These are phyloP conservation scores for Erebia epiphron DNA, from an alignment of 2,888 invertebrate species.

Conservation along the genomic window DNA sequence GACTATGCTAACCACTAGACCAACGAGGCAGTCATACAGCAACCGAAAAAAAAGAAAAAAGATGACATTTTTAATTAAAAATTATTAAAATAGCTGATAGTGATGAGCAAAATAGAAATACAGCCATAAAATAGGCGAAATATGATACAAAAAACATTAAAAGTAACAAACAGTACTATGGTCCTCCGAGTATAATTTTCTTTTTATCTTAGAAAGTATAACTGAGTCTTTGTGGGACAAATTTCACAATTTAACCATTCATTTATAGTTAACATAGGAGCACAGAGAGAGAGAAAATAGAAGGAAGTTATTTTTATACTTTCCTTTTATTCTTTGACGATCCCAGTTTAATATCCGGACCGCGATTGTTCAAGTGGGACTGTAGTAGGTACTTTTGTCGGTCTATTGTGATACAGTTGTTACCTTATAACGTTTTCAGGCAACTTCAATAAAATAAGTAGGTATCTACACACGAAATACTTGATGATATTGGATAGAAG, in stretches of 20 bases:
- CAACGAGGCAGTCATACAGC: no score
- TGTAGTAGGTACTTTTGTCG: constrained; percentile 29
- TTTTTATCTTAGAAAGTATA: neutral
- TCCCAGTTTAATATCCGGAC: constrained; percentile 40
- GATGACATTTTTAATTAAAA: no score
- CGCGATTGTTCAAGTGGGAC: constrained; percentile 31
- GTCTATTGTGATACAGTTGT: constrained; percentile 26
- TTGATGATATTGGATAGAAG: no score
- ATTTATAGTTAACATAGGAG: constrained; percentile 37
- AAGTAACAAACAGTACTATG: no score
- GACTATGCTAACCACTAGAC: no score
- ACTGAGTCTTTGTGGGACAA: constrained; percentile 24
- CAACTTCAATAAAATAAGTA: neutral
- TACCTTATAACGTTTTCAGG: constrained; percentile 4
- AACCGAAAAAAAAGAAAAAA: no score
- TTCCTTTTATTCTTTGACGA: constrained; percentile 37
- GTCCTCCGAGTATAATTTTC: neutral
- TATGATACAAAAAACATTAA: no score
- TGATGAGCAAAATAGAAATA: no score
- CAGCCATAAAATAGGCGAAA: no score
- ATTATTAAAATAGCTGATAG: no score
- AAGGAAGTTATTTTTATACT: constrained; percentile 33
- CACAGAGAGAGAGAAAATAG: constrained; percentile 34
- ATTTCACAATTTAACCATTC: constrained; percentile 36
- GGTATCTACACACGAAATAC: no score